These are phyloP conservation scores for Penaeus indicus DNA, from an alignment of 1,140 invertebrate genomes.

Conservation along the genomic window DNA sequence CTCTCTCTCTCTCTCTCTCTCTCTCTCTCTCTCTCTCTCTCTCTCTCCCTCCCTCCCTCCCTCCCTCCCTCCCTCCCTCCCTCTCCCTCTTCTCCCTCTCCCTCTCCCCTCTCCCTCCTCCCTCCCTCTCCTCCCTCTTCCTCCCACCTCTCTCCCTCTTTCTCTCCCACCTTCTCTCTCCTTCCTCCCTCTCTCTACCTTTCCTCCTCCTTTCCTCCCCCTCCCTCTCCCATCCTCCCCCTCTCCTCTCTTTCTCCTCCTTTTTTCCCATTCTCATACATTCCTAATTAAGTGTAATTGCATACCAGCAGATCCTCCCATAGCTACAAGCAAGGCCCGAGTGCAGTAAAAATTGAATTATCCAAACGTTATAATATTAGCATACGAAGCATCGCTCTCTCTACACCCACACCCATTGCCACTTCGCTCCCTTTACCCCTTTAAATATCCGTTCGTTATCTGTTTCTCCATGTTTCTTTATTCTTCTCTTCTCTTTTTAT, in stretches of 20 bases:
- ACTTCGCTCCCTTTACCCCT: too few species aligned
- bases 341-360: too few species aligned
- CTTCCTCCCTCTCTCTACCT: neutral
- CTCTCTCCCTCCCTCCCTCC: neutral
- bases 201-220: neutral
- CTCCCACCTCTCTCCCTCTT: neutral
- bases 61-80: neutral
- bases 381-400: too few species aligned
- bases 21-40: conserved; percentile 20
- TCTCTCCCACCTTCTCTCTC: neutral
- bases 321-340: too few species aligned
- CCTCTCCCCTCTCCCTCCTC: neutral
- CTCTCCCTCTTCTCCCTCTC: neutral
- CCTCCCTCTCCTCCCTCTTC: neutral
- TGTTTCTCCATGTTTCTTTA: too few species aligned
- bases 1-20: conserved; percentile 12
- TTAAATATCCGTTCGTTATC: too few species aligned
- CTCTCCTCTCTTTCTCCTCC: neutral
- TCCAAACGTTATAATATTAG: too few species aligned
- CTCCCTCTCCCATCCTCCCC: neutral
- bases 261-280: neutral
- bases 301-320: too few species aligned
- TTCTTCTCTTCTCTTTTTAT: too few species aligned
- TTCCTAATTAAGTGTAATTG: too few species aligned
- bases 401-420: too few species aligned